Percentiles rank a stretch among this genome's conserved stretches.
Evolutionary conservation across 2,797 vertebrate species (phyloP).

Genomic region (Lagorchestes hirsutus): DNA sequence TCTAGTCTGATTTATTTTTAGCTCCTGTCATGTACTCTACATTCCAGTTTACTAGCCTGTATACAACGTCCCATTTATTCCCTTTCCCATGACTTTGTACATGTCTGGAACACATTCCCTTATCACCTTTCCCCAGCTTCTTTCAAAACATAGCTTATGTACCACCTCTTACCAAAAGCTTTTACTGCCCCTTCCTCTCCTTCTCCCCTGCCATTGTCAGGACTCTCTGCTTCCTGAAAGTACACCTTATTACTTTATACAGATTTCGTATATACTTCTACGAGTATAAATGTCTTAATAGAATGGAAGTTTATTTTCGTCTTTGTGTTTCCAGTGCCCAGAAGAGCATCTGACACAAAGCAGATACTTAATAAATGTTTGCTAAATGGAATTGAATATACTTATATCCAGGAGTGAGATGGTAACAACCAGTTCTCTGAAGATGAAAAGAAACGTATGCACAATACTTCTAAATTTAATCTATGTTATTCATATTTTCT

Average conservation of each 20-base stretch:
- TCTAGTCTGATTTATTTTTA: background rate
- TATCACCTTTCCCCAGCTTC: background rate
- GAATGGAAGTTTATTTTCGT: background rate
- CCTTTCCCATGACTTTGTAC: background rate
- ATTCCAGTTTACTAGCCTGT: background rate
- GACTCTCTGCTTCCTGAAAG: background rate
- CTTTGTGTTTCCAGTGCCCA: background rate
- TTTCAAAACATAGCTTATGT: background rate
- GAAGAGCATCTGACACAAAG: background rate
- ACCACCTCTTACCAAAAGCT: background rate
- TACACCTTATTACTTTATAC: background rate
- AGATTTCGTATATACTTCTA: background rate
- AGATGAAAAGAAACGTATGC: background rate
- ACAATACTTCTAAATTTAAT: background rate
- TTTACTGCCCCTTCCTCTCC: background rate
- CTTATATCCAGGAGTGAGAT: background rate
- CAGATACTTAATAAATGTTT: background rate
- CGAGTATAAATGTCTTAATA: background rate
- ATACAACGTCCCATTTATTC: background rate
- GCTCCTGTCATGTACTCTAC: background rate
- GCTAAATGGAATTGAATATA: background rate
- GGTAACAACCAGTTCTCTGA: background rate
- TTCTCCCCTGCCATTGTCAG: background rate
- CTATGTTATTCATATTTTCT: background rate
- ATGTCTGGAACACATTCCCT: background rate